Evolutionary conservation across 2,797 vertebrate species (phyloP).

Genomic region (Geotrypetes seraphini): DNA sequence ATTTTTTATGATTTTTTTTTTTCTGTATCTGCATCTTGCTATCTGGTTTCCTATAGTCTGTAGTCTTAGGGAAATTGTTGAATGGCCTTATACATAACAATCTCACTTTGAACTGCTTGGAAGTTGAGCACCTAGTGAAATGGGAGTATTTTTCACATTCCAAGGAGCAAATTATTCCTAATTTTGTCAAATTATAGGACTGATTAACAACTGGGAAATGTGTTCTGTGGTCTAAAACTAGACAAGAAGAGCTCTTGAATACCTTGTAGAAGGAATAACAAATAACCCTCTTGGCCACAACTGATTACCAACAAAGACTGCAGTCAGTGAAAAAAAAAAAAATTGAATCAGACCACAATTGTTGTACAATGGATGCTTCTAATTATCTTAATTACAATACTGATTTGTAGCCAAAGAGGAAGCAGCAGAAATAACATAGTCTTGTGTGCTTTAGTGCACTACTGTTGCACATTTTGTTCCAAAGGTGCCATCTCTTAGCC

Average conservation of each 20-base stretch:
- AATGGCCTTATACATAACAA: slow-evolving; percentile 37
- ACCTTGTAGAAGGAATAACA: slow-evolving; percentile 8
- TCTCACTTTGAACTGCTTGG: slow-evolving; percentile 44
- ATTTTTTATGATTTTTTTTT: slow-evolving; percentile 21
- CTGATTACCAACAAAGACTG: slow-evolving; percentile 22
- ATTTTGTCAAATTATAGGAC: slow-evolving; percentile 38
- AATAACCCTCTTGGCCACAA: slow-evolving; percentile 26
- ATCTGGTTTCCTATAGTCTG: slow-evolving; percentile 26
- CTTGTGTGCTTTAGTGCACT: too few species aligned
- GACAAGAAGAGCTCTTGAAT: slow-evolving; percentile 21
- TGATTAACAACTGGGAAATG: slow-evolving; percentile 26
- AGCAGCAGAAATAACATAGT: too few species aligned
- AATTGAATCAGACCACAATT: slow-evolving; percentile 27
- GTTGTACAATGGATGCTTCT: slow-evolving; percentile 39
- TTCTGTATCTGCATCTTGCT: slow-evolving; percentile 20
- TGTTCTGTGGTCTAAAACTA: slow-evolving; percentile 30
- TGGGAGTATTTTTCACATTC: slow-evolving; percentile 48
- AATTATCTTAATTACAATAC: slow-evolving; percentile 45
- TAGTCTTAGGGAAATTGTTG: slow-evolving; percentile 26
- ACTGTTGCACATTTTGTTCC: too few species aligned
- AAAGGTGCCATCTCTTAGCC: too few species aligned
- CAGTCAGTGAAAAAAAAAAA: slow-evolving; percentile 12
- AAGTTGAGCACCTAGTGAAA: slow-evolving; percentile 48
- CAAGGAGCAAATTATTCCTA: slow-evolving; percentile 43
- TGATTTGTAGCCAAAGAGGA: slow-evolving; percentile 36